These are phyloP conservation scores for Agrochola macilenta DNA, from an alignment of 2,888 invertebrate species.

Conservation along the genomic window DNA sequence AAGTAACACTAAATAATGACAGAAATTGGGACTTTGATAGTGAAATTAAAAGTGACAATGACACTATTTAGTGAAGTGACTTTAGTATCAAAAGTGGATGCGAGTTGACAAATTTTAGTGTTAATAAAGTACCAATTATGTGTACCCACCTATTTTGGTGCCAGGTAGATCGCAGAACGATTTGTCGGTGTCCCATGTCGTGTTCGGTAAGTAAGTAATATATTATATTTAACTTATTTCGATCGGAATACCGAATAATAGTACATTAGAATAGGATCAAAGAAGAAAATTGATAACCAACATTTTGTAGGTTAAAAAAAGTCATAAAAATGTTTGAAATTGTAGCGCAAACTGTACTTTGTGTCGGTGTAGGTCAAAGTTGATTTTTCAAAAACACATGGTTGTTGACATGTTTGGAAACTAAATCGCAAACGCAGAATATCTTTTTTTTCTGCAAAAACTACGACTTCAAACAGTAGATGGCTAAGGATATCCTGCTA, in stretches of 20 bases:
- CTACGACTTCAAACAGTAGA: too few species aligned
- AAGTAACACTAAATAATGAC: constrained; percentile 30
- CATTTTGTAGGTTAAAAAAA: constrained; percentile 11
- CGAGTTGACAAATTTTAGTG: constrained; percentile 57
- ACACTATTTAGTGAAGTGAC: constrained; percentile 62
- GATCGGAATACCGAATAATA: background rate
- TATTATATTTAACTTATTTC: constrained; percentile 1
- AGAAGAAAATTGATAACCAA: background rate
- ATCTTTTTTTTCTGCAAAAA: too few species aligned
- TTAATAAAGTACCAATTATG: constrained; percentile 45
- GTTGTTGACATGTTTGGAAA: too few species aligned
- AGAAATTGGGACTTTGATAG: constrained; percentile 60
- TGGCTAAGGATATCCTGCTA: too few species aligned
- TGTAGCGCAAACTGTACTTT: too few species aligned
- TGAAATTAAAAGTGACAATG: constrained; percentile 66
- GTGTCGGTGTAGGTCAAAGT: too few species aligned
- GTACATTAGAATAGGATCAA: background rate
- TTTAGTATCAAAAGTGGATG: constrained; percentile 46
- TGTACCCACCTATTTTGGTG: constrained; percentile 17
- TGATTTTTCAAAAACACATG: too few species aligned
- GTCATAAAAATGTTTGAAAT: too few species aligned
- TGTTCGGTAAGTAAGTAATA: constrained; percentile 8
- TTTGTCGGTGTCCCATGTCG: constrained; percentile 2
- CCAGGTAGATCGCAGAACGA: background rate
- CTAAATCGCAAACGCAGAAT: too few species aligned